These are phyloP conservation scores for Ciona savignyi DNA, from an alignment of 23 tunicate species.

Conservation along the genomic window DNA sequence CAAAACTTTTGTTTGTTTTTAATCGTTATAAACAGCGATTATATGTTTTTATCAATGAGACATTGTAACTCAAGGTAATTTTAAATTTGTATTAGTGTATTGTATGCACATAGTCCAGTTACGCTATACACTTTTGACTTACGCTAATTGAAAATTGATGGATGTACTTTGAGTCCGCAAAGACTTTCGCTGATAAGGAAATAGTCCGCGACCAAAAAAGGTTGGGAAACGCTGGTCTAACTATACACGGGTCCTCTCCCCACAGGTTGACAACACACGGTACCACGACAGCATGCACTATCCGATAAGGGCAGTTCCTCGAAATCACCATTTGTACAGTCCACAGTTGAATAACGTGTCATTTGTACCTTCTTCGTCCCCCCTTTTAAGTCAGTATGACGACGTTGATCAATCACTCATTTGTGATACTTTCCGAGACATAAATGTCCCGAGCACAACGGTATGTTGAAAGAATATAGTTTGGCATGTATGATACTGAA, in stretches of 20 bases:
- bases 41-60: too few species aligned
- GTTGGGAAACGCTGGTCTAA: background rate
- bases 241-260: background rate
- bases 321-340: slow-evolving; percentile 58
- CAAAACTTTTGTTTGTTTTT: background rate
- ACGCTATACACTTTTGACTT: too few species aligned
- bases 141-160: too few species aligned
- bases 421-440: slow-evolving; percentile 11
- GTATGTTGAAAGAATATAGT: too few species aligned
- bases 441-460: background rate
- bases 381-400: slow-evolving; percentile 52
- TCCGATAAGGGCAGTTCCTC: slow-evolving; percentile 42
- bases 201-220: background rate
- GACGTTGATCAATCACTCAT: slow-evolving; percentile 14
- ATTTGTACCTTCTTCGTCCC: slow-evolving; percentile 31
- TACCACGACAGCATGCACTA: slow-evolving; percentile 58
- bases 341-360: slow-evolving; percentile 86
- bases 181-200: too few species aligned
- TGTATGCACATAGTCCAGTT: too few species aligned
- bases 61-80: too few species aligned
- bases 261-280: slow-evolving; percentile 51
- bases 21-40: too few species aligned
- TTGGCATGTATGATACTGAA: too few species aligned
- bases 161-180: too few species aligned
- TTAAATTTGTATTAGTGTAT: too few species aligned